A percentile compares a stretch with the other conserved stretches of the same genome.
phyloP scores from a whole-genome alignment of 2,113 vertebrate species.

The Callithrix jacchus region DNA sequence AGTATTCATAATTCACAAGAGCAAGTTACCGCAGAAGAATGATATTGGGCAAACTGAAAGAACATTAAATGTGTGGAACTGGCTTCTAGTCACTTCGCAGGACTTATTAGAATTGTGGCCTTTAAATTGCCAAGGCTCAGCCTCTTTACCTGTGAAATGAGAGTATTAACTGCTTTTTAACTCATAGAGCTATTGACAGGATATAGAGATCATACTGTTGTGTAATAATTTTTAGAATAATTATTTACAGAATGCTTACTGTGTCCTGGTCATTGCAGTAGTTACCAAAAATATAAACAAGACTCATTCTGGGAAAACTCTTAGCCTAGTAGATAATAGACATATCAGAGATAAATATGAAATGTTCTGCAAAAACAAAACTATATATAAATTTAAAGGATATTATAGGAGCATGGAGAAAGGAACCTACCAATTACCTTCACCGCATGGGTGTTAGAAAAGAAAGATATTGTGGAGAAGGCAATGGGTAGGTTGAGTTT shows the following conservation, averaged over 20 bases:
- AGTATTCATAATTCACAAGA: constrained; percentile 37
- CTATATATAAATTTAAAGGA: neutral
- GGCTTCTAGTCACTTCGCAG: neutral
- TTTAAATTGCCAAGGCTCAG: neutral
- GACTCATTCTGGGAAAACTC: neutral
- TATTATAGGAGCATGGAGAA: neutral
- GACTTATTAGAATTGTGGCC: neutral
- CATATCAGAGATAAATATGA: neutral
- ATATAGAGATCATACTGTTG: neutral
- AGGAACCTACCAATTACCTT: neutral
- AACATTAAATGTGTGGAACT: neutral
- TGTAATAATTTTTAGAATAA: neutral
- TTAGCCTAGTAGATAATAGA: neutral
- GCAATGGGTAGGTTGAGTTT: neutral
- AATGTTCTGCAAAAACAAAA: neutral
- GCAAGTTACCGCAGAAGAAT: neutral
- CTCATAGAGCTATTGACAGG: neutral
- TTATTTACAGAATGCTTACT: neutral
- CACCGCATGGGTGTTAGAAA: neutral
- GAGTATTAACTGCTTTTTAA: neutral
- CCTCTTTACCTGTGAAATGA: neutral
- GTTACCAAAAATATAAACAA: neutral
- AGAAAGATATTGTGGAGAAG: neutral
- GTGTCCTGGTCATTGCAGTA: neutral
- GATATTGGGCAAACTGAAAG: neutral